Percentiles rank a stretch among this genome's conserved stretches.
Conservation (phyloP, 1,140 invertebrate genomes). For the Portunus trituberculatus region DNA sequence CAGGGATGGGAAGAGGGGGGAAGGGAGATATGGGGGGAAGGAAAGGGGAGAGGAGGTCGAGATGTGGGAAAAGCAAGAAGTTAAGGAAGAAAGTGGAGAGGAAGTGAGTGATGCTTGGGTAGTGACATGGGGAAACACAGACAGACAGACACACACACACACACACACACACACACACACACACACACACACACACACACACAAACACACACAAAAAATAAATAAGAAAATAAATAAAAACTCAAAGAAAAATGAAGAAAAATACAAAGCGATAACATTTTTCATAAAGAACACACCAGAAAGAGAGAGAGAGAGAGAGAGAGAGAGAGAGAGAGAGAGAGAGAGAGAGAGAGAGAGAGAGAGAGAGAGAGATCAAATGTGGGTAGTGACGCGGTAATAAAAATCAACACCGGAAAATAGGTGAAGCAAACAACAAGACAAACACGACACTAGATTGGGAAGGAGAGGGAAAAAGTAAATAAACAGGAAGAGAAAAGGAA, state of each 20-base stretch:
- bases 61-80: constrained; percentile 1
- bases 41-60: background rate
- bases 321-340: constrained; percentile 27
- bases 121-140: background rate
- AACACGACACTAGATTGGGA: background rate
- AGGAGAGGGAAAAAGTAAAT: background rate
- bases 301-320: constrained; percentile 37
- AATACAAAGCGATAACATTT: background rate
- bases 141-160: background rate
- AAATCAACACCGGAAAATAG: background rate
- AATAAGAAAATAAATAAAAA: background rate
- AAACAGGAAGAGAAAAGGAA: background rate
- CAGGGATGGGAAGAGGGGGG: background rate
- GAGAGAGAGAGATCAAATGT: background rate
- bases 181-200: constrained; percentile 9
- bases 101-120: background rate
- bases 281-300: background rate
- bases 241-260: background rate
- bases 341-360: too few species aligned
- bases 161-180: background rate
- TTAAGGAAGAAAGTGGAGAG: background rate
- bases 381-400: background rate
- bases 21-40: background rate
- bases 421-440: background rate
- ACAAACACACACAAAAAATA: background rate